Evolutionary conservation across 2,113 vertebrate species (phyloP).

Genomic region (Dicaeum eximium): DNA sequence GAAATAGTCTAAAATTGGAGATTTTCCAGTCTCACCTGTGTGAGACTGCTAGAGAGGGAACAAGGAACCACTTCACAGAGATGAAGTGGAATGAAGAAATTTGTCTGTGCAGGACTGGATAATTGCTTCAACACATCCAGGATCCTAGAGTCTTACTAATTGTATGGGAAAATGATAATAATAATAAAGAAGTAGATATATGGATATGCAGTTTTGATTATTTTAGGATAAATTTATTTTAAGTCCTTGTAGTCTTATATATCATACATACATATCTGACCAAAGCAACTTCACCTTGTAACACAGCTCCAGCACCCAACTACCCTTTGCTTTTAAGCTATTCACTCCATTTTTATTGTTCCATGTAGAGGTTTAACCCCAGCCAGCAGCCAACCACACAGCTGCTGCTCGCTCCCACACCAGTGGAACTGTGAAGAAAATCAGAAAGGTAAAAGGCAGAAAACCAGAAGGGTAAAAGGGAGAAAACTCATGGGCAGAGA

Average conservation of each 20-base stretch:
- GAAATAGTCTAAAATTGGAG: neutral
- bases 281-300: neutral
- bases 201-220: neutral
- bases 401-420: neutral
- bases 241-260: neutral
- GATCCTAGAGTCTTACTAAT: neutral
- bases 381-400: neutral
- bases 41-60: neutral
- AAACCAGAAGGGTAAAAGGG: neutral
- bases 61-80: neutral
- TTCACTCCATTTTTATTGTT: neutral
- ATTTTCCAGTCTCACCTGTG: neutral
- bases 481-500: neutral
- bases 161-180: neutral
- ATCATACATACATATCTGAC: neutral
- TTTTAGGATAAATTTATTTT: neutral
- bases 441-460: neutral
- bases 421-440: neutral
- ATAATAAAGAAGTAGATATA: rapidly evolving
- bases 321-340: neutral
- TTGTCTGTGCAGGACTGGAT: neutral
- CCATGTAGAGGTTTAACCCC: neutral
- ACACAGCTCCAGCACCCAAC: neutral
- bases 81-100: neutral
- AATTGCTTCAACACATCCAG: neutral